Base-by-base conservation (phyloP, 2,888 invertebrate genomes). In the Stenichneumon culpator region DNA sequence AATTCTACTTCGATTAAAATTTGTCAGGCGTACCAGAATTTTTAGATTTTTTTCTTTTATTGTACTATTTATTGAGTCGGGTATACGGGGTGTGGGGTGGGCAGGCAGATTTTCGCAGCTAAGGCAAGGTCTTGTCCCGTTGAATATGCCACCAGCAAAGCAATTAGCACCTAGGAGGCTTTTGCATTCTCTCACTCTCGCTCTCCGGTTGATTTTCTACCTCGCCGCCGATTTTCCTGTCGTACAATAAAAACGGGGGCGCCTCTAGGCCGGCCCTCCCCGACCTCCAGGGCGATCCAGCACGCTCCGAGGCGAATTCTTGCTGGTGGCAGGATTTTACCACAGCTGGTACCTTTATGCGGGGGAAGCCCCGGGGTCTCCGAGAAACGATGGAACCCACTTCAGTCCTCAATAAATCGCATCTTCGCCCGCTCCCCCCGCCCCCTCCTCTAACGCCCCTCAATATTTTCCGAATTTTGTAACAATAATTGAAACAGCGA, bases 61-160 rank as follows among this genome's bases (percentile, higher is more conserved):
- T 54, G 25, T 39, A 36, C 19, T 67, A 67, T 60, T 67, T 28
- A 9, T 25, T n/a, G n/a, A 25, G 54, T 73, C 77, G 68, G 79
- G 73, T 84, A 73, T 22, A 36, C 7, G 16, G 11, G 32, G 6
- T 32, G 22, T 4, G 50, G 11, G 52, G 19, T 25, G 44, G n/a
- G 4, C 44, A 28, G 25, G 67, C 52, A 72, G 68, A 57, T 36
- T 36, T 28, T 7, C 57, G 52, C 16, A 60, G 44, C n/a, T 50
- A 44, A 16, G 19, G 68, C 50, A 44, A 67, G 36, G 39, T 16
- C 32, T 52, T 63, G 14, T 44, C 47, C 25, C 11, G 57, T 22
- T 89, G 83, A 90, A 89, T 89, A 72, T 74, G 87, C 90, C 90
- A 90, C 90, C 90, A 90, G 90, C 89, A 88, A 88, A 83, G 86